Percentiles rank a stretch among this genome's conserved stretches.
Evolutionary conservation across 2,797 vertebrate species (phyloP).

Genomic region (Micrastur ruficollis): DNA sequence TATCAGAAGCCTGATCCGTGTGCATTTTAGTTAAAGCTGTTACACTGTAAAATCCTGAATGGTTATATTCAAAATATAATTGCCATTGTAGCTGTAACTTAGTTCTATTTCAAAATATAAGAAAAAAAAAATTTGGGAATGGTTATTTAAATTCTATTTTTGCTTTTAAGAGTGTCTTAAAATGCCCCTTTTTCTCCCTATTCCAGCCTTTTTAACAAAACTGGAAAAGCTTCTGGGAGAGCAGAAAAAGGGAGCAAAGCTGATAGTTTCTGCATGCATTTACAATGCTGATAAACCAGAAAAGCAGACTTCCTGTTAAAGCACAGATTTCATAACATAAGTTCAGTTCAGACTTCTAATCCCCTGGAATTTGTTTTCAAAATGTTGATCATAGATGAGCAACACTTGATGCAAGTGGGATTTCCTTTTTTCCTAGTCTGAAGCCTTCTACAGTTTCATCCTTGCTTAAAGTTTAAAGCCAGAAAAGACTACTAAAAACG

Average conservation of each 20-base stretch:
- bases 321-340: not conserved
- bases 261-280: not conserved
- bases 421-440: not conserved
- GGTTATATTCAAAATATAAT: not conserved
- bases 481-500: not conserved
- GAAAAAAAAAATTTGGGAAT: not conserved
- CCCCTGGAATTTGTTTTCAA: not conserved
- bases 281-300: not conserved
- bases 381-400: not conserved
- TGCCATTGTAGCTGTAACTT: not conserved
- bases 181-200: not conserved
- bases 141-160: not conserved
- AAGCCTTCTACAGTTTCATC: not conserved
- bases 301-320: not conserved
- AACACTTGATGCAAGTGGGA: not conserved
- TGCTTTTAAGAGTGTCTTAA: not conserved
- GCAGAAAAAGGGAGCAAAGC: not conserved
- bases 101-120: not conserved
- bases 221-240: not conserved
- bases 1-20: not conserved
- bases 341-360: not conserved
- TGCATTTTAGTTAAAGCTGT: not conserved
- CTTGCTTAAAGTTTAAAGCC: not conserved
- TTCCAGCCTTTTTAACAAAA: not conserved
- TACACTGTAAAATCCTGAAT: not conserved